phyloP scores from a whole-genome alignment of 1,140 invertebrate species.

The Drosophila orosa region DNA sequence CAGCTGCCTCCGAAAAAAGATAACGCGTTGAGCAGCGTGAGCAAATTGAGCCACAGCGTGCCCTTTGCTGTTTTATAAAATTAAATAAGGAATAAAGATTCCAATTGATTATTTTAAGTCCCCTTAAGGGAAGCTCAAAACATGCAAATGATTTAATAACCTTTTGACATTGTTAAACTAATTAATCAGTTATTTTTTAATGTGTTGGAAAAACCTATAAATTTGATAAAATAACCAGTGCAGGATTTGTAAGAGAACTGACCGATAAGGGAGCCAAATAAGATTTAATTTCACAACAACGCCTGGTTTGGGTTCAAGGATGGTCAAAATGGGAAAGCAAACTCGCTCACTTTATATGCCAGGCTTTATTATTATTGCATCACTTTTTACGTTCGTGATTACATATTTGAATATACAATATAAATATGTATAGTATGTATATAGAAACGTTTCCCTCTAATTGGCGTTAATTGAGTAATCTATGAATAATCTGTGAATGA shows the following conservation, averaged over 20 bases:
- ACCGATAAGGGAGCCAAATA: conserved; percentile 41
- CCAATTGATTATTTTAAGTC: background rate
- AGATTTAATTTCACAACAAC: conserved; percentile 29
- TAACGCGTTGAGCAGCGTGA: no score
- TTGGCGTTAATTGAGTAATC: conserved; percentile 53
- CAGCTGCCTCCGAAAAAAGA: no score
- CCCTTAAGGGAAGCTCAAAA: background rate
- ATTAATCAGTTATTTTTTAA: background rate
- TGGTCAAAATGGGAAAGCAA: conserved; percentile 13
- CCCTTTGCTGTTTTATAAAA: no score
- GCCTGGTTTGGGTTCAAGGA: conserved; percentile 27
- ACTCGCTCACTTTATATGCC: background rate
- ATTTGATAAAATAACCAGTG: conserved; percentile 16
- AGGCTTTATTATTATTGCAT: conserved; percentile 27
- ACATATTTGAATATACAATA: conserved; percentile 10
- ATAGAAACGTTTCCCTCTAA: conserved; percentile 20
- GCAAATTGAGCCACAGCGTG: no score
- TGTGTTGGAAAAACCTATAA: conserved; percentile 7
- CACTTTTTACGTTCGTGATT: conserved; percentile 27
- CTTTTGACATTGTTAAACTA: background rate
- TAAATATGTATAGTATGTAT: background rate
- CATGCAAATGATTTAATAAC: background rate
- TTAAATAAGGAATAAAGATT: background rate
- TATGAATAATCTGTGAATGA: conserved; percentile 44
- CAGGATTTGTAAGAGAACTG: conserved; percentile 20